phyloP scores from a whole-genome alignment of 1,140 invertebrate species.

The Philopotamus ludificatus region DNA sequence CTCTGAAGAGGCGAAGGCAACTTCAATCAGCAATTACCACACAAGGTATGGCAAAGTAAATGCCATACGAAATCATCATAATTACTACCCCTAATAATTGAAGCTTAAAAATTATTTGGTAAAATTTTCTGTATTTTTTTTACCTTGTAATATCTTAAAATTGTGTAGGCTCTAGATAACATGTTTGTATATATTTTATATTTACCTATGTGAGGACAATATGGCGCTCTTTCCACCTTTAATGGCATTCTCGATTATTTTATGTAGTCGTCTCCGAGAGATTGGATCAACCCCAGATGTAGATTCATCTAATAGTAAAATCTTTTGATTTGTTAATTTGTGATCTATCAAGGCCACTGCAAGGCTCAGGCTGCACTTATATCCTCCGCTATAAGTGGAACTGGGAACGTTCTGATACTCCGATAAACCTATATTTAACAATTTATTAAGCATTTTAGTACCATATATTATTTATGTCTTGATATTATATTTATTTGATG shows the following conservation, averaged over 20 bases:
- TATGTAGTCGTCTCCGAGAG: slow-evolving; percentile 56
- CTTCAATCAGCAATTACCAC: no score
- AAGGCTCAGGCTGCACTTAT: slow-evolving; percentile 77
- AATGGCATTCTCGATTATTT: slow-evolving; percentile 49
- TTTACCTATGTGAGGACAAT: slow-evolving; percentile 57
- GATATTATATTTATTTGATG: no score
- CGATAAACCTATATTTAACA: not conserved
- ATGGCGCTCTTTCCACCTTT: slow-evolving; percentile 46
- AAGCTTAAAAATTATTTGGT: no score
- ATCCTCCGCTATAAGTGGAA: slow-evolving; percentile 63
- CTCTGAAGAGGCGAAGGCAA: no score
- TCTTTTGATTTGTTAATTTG: slow-evolving; percentile 46
- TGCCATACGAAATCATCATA: no score
- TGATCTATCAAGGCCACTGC: slow-evolving; percentile 76
- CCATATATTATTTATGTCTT: no score
- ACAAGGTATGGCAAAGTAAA: no score
- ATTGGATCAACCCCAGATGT: slow-evolving; percentile 74
- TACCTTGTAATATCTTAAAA: no score
- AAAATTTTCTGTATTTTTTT: no score
- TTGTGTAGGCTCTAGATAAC: no score
- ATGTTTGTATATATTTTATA: not conserved
- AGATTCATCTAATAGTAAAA: slow-evolving; percentile 72
- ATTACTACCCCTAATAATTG: no score
- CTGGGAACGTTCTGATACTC: not conserved
- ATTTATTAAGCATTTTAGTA: no score